Evolutionary conservation across 2,888 invertebrate species (phyloP), one percentile per base, ranked within the genome.

Genomic region (Chydorus sphaericus): DNA sequence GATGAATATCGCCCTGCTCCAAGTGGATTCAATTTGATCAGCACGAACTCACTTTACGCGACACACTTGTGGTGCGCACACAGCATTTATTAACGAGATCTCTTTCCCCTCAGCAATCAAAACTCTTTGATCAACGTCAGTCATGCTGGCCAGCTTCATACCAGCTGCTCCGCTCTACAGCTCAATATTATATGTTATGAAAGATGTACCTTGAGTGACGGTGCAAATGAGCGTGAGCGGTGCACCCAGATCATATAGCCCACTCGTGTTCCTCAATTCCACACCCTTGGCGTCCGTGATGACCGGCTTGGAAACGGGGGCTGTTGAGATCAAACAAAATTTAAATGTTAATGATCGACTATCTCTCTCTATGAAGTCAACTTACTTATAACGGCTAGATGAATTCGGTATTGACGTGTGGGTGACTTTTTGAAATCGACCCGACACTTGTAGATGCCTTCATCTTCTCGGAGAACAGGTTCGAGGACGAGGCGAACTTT

Each of bases 351-450:
- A n/a, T n/a, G n/a, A n/a, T n/a, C n/a, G n/a, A n/a, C n/a, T n/a
- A n/a, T n/a, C n/a, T n/a, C n/a, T 39, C 3, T 39, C 39, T 39
- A 20, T n/a, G 23, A 28, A 1, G 23, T 44, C 26, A 8, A 4
- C 23, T 30, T 55, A 55, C 55, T 36, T 48, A 55, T 49, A 23
- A 55, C 55, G 33, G 48, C 39, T 23, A 55, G 55, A 16, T 49
- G 37, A 30, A 55, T 49, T 20, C 55, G 48, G 20, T 31, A 30
- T 33, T 55, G 37, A 11, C 55, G 31, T n/a, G 55, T 55, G 20
- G 55, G 55, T 26, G 55, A 55, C 28, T 55, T 55, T 23, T 55
- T 55, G 23, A 55, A 55, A 26, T 55, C 55, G 55, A 55, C 55
- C 14, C 55, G 26, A 29, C 55, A 55, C 37, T 49, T 55, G 49